Base-by-base conservation (phyloP, 2,113 vertebrate genomes). In the Scomber scombrus region DNA sequence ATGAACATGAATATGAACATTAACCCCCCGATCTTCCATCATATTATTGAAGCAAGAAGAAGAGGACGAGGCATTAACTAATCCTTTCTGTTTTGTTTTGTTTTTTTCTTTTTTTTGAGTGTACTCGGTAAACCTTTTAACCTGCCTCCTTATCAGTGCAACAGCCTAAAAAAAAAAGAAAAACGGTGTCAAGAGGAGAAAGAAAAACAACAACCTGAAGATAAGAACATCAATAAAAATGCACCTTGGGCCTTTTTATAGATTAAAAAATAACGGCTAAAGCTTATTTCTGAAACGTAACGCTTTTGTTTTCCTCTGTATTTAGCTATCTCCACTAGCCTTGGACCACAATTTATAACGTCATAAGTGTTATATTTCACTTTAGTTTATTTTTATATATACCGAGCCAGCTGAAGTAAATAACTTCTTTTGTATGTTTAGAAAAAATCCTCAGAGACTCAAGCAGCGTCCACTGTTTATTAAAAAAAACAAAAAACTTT, bases 291-390 rank as follows among this genome's bases (percentile, higher is more conserved):
- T 94, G 92, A 95, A 95, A 91, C 96, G 93, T 97, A 90, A 96
- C 92, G 94, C 95, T 87, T 95, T 92, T 95, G 93, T 75, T 93
- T 66, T 94, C 95, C 93, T 94, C 94, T 95, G 95, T 96, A 95
- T 94, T 91, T 96, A 95, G 95, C 96, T 86, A 80, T 88, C 88
- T 85, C 89, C 93, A 94, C 94, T 97, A 97, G 95, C 93, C 95
- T 92, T 92, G 91, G 96, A 96, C 92, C 94, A 93, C 95, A 94
- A 96, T 95, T 96, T 97, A 96, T 97, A 96, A 96, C 94, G 96
- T 97, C 95, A 94, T 96, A 96, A 91, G 89, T 94, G 91, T 97
- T 96, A 95, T 95, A 96, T 96, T 97, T 97, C 96, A 96, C 96
- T 96, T 91, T 97, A 97, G 97, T 97, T 95, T 93, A 90, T 94